These are phyloP conservation scores for Axinella damicornis DNA, from an alignment of 37 sponge, comb jelly and placozoan genomes.

Conservation along the genomic window DNA sequence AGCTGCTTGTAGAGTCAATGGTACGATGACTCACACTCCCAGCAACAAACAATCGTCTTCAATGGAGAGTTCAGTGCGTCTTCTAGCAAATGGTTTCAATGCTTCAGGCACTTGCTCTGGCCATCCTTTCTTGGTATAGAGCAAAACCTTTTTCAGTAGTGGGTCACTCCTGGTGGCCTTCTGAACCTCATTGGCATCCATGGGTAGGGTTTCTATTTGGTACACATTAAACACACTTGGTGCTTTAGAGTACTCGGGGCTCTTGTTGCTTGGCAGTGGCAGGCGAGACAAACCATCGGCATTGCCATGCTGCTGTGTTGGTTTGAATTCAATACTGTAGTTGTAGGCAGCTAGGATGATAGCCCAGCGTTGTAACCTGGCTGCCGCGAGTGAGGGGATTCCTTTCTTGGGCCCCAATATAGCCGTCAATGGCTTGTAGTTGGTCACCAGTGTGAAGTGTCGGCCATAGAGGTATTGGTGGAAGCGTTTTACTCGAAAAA, in stretches of 20 bases:
- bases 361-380: conserved; percentile 40
- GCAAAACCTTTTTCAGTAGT: conserved; percentile 47
- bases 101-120: conserved; percentile 6
- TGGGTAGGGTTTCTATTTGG: conserved; percentile 10
- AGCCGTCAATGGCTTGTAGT: not conserved
- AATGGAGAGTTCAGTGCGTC: conserved; percentile 26
- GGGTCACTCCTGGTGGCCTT: conserved; percentile 41
- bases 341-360: conserved; percentile 20
- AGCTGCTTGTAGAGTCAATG: not conserved
- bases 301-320: conserved; percentile 37
- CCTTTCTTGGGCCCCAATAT: not conserved
- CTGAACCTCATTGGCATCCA: not conserved
- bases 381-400: conserved; percentile 24
- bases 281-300: conserved; percentile 46
- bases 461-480: conserved; percentile 24
- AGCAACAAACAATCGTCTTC: conserved; percentile 37
- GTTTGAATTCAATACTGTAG: conserved; percentile 33
- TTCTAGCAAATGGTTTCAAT: conserved; percentile 16
- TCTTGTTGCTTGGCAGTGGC: not conserved
- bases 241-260: not conserved
- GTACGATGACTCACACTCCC: conserved; percentile 45
- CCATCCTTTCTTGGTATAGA: conserved; percentile 53
- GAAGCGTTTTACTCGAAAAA: not conserved
- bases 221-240: not conserved
- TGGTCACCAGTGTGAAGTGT: conserved; percentile 22